A percentile compares a stretch with the other conserved stretches of the same genome.
These are phyloP conservation scores for Saccopteryx leptura DNA, from an alignment of 2,113 vertebrate species.

Conservation along the genomic window DNA sequence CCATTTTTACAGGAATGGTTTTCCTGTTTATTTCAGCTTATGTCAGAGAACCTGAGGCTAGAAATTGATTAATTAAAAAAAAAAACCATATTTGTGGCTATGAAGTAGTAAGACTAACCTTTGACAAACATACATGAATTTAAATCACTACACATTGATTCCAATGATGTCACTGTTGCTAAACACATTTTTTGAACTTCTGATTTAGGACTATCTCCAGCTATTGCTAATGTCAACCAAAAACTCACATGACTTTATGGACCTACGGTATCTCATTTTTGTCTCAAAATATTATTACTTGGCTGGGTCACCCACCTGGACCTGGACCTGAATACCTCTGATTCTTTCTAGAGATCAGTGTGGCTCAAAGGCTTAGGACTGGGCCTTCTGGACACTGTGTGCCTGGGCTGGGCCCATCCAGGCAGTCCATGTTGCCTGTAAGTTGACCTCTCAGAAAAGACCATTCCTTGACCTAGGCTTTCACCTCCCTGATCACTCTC, in stretches of 20 bases:
- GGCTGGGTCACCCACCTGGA: neutral
- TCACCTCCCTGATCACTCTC: neutral
- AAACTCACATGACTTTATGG: neutral
- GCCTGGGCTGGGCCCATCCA: neutral
- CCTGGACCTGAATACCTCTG: constrained; percentile 7
- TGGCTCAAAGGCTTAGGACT: neutral
- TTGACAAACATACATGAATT: neutral
- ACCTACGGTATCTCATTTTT: neutral
- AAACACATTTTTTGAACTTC: neutral
- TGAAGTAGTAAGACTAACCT: neutral
- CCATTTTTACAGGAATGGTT: neutral
- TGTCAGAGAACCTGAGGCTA: constrained; percentile 6
- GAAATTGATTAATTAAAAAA: neutral
- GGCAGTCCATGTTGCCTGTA: neutral
- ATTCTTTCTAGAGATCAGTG: neutral
- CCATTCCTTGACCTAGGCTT: neutral
- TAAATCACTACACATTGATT: neutral
- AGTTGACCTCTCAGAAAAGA: neutral
- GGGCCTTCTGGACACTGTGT: neutral
- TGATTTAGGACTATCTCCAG: neutral
- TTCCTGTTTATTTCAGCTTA: neutral
- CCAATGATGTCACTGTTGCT: neutral
- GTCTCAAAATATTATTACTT: constrained; percentile 19
- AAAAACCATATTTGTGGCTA: neutral
- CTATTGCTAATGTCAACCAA: neutral